phyloP scores from a whole-genome alignment of 2,888 invertebrate genomes.

The Tridacna gigas region DNA sequence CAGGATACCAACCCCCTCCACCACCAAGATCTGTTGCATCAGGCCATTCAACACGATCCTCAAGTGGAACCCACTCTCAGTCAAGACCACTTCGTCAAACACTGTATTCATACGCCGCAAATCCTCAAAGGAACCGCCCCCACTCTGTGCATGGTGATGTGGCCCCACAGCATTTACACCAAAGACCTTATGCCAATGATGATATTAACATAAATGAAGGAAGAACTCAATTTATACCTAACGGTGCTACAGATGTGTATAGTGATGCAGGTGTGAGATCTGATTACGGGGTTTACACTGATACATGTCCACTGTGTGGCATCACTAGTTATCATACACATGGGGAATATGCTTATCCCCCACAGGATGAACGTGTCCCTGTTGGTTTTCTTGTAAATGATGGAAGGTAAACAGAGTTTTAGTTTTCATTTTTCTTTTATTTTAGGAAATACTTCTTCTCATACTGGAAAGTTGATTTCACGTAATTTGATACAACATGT shows the following conservation, averaged over 20 bases:
- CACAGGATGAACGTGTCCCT: constrained; percentile 51
- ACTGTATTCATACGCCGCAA: constrained; percentile 64
- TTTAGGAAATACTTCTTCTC: no score
- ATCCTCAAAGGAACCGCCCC: constrained; percentile 48
- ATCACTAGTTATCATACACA: constrained; percentile 72
- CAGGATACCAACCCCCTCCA: constrained; percentile 63
- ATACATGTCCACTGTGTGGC: constrained; percentile 75
- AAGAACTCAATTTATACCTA: constrained; percentile 55
- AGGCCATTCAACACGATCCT: constrained; percentile 51
- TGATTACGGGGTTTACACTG: constrained; percentile 61
- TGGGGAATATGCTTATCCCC: constrained; percentile 68
- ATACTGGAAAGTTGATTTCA: no score
- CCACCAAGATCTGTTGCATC: constrained; percentile 44
- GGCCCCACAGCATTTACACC: constrained; percentile 29
- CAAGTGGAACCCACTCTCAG: constrained; percentile 26
- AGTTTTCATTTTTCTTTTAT: no score
- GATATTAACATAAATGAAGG: constrained; percentile 66
- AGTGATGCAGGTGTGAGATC: constrained; percentile 42
- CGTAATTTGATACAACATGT: no score
- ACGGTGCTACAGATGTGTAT: constrained; percentile 52
- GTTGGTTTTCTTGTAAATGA: constrained; percentile 58
- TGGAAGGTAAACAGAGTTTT: constrained; percentile 51
- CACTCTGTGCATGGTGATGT: constrained; percentile 28
- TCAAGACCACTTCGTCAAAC: constrained; percentile 60
- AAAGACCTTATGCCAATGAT: constrained; percentile 66